Percentiles rank a stretch among this genome's conserved stretches.
Evolutionary conservation across 2,888 invertebrate species (phyloP).

Genomic region (Petrolisthes cinctipes): DNA sequence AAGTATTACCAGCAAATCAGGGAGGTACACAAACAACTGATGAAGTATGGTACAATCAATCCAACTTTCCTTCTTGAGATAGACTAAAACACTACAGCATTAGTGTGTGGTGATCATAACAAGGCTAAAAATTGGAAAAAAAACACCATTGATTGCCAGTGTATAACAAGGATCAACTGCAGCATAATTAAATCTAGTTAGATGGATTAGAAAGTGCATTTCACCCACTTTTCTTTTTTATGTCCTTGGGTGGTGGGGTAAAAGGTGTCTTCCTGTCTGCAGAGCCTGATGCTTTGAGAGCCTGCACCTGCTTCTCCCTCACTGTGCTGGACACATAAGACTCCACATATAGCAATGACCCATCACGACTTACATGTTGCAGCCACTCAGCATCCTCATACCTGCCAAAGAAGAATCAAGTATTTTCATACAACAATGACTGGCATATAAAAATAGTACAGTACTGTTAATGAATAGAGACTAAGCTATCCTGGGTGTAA

Average conservation of each 20-base stretch:
- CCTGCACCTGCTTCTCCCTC: conserved; percentile 61
- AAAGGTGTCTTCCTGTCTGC: conserved; percentile 58
- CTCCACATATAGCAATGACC: conserved; percentile 62
- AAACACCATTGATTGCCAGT: not conserved
- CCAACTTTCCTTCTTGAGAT: too few relatives aligned
- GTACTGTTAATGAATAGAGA: not conserved
- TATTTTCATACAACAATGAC: conserved; percentile 4
- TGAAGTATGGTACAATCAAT: too few relatives aligned
- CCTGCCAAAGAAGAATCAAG: conserved; percentile 19
- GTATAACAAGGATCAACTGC: not conserved
- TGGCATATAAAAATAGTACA: not conserved
- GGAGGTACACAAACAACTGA: too few relatives aligned
- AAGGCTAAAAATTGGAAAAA: not conserved
- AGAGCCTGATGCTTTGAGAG: conserved; percentile 50
- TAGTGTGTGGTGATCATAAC: not conserved
- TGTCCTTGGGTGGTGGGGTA: conserved; percentile 50
- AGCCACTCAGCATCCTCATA: conserved; percentile 64
- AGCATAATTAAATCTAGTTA: not conserved
- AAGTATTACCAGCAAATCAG: too few relatives aligned
- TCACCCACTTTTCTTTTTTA: conserved; percentile 62
- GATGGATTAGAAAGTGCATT: not conserved
- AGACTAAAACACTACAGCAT: too few relatives aligned
- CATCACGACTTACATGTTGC: conserved; percentile 59
- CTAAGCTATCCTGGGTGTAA: too few relatives aligned
- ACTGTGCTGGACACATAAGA: conserved; percentile 65